Percentiles rank a stretch among this genome's conserved stretches.
Evolutionary conservation across 2,113 vertebrate species (phyloP).

Genomic region (Ceratotherium simum): DNA sequence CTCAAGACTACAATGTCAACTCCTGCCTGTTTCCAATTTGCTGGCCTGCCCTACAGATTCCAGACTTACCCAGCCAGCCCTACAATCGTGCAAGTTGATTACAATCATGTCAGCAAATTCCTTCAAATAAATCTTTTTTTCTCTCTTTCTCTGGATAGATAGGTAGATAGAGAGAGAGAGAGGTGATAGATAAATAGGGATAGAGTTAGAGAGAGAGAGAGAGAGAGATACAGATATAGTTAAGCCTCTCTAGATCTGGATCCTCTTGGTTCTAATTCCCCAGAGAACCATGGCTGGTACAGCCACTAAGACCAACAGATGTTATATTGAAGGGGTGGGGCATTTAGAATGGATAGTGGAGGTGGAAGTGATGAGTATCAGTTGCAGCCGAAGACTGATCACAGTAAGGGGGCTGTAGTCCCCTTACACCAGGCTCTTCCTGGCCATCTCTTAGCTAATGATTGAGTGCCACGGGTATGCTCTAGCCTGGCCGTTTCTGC

Average conservation of each 20-base stretch:
- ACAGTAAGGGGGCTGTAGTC: neutral
- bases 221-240: neutral
- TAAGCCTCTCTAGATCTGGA: neutral
- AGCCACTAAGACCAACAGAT: neutral
- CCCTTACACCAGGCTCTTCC: neutral
- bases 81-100: neutral
- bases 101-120: neutral
- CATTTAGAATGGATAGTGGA: neutral
- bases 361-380: neutral
- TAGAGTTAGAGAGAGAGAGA: neutral
- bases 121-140: neutral
- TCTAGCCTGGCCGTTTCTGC: neutral
- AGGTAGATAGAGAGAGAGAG: neutral
- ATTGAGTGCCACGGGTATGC: neutral
- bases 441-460: neutral
- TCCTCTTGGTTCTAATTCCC: too few relatives aligned
- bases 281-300: neutral
- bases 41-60: neutral
- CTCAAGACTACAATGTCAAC: neutral
- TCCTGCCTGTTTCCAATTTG: neutral
- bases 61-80: neutral
- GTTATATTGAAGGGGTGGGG: neutral
- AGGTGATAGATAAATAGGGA: neutral
- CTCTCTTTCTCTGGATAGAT: neutral
- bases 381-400: neutral